Evolutionary conservation across 2,888 invertebrate species (phyloP).

Genomic region (Eristalis arbustorum): DNA sequence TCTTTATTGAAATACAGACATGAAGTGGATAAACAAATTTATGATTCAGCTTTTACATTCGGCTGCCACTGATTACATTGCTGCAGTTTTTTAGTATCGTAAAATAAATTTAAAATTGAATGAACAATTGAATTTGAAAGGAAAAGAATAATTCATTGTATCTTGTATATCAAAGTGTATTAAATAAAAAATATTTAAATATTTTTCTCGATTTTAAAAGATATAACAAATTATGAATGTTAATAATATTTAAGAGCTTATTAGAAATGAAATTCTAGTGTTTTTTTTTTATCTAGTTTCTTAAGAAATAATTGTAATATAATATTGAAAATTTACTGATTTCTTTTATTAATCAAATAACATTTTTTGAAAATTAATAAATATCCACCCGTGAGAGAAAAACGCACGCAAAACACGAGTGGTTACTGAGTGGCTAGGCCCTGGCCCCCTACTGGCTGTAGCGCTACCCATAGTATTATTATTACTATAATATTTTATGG

Average conservation of each 20-base stretch:
- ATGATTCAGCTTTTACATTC: too few species aligned
- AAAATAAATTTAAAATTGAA: constrained; percentile 82
- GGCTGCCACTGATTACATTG: too few species aligned
- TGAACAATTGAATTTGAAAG: constrained; percentile 81
- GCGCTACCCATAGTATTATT: too few species aligned
- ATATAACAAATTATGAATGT: constrained; percentile 82
- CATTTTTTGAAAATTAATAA: constrained; percentile 78
- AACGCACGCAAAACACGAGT: too few species aligned
- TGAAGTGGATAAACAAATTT: too few species aligned
- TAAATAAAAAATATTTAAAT: constrained; percentile 80
- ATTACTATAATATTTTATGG: constrained; percentile 83
- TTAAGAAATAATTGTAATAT: constrained; percentile 84
- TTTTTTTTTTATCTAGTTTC: constrained; percentile 86
- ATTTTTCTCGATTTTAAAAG: constrained; percentile 84
- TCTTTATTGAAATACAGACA: too few species aligned
- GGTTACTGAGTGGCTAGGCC: too few species aligned
- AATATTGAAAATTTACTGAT: constrained; percentile 74
- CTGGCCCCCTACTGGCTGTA: too few species aligned
- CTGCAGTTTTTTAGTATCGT: constrained; percentile 83
- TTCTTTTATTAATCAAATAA: constrained; percentile 76
- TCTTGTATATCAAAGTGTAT: constrained; percentile 88
- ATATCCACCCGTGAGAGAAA: too few species aligned
- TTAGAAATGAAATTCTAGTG: constrained; percentile 85
- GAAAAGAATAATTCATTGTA: constrained; percentile 84
- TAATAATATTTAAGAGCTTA: constrained; percentile 84